A percentile compares a stretch with the other conserved stretches of the same genome.
Conservation (phyloP, 2,888 invertebrate species). For the Hirtodrosophila confusa region DNA sequence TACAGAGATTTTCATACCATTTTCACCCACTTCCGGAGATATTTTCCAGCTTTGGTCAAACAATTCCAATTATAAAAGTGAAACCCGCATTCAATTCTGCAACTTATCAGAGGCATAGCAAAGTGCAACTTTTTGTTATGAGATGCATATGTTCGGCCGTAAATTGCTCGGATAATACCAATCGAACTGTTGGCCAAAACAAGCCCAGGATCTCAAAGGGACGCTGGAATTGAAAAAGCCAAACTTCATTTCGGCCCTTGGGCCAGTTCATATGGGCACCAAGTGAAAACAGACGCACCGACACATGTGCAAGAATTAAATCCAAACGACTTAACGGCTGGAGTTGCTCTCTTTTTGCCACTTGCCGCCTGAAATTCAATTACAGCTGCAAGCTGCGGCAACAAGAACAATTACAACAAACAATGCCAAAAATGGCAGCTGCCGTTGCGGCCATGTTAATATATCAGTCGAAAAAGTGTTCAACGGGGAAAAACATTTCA, state of each 20-base stretch:
- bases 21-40: too few relatives aligned
- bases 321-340: slow-evolving; percentile 25
- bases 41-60: too few relatives aligned
- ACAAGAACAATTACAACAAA: slow-evolving; percentile 50
- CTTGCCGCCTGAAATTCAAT: slow-evolving; percentile 65
- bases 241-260: slow-evolving; percentile 10
- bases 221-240: not conserved
- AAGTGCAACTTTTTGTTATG: too few relatives aligned
- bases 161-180: too few relatives aligned
- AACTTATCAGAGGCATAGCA: too few relatives aligned
- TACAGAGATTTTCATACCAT: too few relatives aligned
- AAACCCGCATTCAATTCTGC: too few relatives aligned
- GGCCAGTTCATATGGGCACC: slow-evolving; percentile 10
- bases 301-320: slow-evolving; percentile 26
- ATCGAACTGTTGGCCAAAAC: not conserved
- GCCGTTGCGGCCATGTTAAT: slow-evolving; percentile 61
- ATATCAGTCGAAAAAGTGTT: slow-evolving; percentile 54
- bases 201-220: not conserved
- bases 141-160: too few relatives aligned
- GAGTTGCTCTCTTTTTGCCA: not conserved
- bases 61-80: too few relatives aligned
- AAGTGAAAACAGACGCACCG: slow-evolving; percentile 21
- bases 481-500: slow-evolving; percentile 27
- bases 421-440: slow-evolving; percentile 46
- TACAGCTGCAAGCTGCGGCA: slow-evolving; percentile 53